Evolutionary conservation across 2,113 vertebrate species (phyloP), one percentile per base, ranked within the genome.

Genomic region (Rissa tridactyla): DNA sequence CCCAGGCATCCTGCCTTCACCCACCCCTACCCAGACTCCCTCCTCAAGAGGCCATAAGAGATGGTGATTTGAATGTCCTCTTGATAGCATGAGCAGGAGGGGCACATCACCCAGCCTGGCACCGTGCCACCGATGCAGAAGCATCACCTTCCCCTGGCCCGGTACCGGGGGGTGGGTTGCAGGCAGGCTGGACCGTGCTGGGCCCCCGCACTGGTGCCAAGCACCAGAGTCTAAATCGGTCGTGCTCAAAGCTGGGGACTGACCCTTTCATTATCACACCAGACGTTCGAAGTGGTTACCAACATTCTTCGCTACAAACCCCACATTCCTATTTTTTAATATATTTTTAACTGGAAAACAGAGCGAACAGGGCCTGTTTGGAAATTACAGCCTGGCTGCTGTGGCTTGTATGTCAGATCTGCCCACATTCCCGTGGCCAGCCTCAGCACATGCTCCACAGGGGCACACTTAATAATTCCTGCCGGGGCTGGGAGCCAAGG

Each of bases 191-290:
- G 82, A 78, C 42, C 2, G 0, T 27, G 57, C 69, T 76, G 88
- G 95, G 93, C 57, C 94, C 70, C 87, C 0, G 0, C 5, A 4
- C 25, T 3, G 12, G 47, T 70, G 86, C 95, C 96, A 97, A 97
- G 86, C 73, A 87, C 70, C 85, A 94, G 83, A 90, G 89, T 97
- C 97, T 97, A 97, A 97, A 97, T 97, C 46, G 70, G 97, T 97
- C 96, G 8, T 27, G 86, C 97, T 96, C 96, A 93, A 96, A 95
- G 96, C 86, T 73, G 87, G 73, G 95, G 82, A 75, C 77, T 84
- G 96, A 97, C 96, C 96, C 97, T 97, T 97, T 97, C 97, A 97
- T 97, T 97, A 97, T 97, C 94, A 97, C 97, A 97, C 97, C 96
- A 97, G 96, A 95, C 93, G 9, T 94, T 97, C 95, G 2, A 87